These are phyloP conservation scores for Oophaga sylvatica DNA, from an alignment of 2,797 vertebrate species.

Conservation along the genomic window DNA sequence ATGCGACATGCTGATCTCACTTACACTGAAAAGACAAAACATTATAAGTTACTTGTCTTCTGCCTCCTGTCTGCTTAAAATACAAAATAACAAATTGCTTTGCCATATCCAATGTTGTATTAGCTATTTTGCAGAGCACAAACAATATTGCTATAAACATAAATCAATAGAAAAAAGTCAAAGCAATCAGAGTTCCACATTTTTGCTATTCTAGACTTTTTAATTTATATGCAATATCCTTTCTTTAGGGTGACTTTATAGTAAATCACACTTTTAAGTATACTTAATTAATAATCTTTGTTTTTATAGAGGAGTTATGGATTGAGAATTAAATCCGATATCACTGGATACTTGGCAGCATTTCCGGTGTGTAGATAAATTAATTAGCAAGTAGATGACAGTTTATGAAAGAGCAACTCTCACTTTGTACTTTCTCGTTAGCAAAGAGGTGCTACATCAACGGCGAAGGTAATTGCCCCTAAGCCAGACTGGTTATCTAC, in stretches of 20 bases:
- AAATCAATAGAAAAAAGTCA: neutral
- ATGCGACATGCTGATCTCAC: conserved; percentile 31
- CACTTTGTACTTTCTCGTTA: too few species aligned
- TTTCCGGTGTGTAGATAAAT: too few species aligned
- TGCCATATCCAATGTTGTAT: neutral
- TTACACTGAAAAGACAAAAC: conserved; percentile 20
- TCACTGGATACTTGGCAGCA: too few species aligned
- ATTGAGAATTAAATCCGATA: too few species aligned
- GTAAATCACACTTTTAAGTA: neutral
- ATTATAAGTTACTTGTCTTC: conserved; percentile 16
- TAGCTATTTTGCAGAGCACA: neutral
- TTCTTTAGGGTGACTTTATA: neutral
- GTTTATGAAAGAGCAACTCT: too few species aligned
- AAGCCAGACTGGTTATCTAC: too few species aligned
- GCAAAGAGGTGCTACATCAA: too few species aligned
- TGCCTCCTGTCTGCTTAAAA: neutral
- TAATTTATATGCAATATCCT: neutral
- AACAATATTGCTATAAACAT: neutral
- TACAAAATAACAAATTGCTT: neutral
- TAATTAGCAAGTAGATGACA: too few species aligned
- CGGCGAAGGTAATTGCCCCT: too few species aligned
- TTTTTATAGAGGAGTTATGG: too few species aligned
- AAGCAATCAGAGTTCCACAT: neutral
- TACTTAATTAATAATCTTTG: neutral
- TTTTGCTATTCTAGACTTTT: neutral